phyloP scores from a whole-genome alignment of 2,888 invertebrate genomes.

The Athalia rosae region DNA sequence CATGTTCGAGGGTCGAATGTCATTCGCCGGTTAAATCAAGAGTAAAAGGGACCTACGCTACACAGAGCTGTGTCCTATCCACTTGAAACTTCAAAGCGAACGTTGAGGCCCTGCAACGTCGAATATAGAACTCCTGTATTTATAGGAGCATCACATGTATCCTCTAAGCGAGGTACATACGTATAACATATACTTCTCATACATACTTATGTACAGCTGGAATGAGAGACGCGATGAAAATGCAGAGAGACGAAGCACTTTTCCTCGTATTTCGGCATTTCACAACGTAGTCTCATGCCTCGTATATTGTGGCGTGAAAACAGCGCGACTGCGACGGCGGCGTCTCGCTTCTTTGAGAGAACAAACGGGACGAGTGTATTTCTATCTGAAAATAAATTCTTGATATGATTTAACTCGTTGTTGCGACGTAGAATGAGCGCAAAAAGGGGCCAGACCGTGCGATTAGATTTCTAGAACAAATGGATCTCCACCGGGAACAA shows the following conservation, averaged over 20 bases:
- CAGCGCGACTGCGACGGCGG: too few relatives aligned
- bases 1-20: neutral
- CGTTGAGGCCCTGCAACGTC: neutral
- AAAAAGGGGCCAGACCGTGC: too few relatives aligned
- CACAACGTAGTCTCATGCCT: neutral
- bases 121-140: conserved; percentile 8
- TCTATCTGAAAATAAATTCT: too few relatives aligned
- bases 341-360: too few relatives aligned
- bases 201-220: neutral
- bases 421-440: too few relatives aligned
- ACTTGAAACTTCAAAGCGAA: conserved; percentile 8
- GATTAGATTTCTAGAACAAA: too few relatives aligned
- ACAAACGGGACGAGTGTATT: too few relatives aligned
- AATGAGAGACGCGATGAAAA: neutral
- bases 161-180: too few relatives aligned
- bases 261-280: conserved; percentile 22
- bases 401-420: too few relatives aligned
- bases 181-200: too few relatives aligned
- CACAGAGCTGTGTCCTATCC: neutral
- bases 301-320: neutral
- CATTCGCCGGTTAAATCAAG: conserved; percentile 9
- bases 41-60: neutral
- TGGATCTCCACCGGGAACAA: too few relatives aligned
- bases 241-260: neutral
- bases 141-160: neutral